A percentile compares a stretch with the other conserved stretches of the same genome.
Evolutionary conservation across 1,140 invertebrate species (phyloP).

Genomic region (Papilio dardanus): DNA sequence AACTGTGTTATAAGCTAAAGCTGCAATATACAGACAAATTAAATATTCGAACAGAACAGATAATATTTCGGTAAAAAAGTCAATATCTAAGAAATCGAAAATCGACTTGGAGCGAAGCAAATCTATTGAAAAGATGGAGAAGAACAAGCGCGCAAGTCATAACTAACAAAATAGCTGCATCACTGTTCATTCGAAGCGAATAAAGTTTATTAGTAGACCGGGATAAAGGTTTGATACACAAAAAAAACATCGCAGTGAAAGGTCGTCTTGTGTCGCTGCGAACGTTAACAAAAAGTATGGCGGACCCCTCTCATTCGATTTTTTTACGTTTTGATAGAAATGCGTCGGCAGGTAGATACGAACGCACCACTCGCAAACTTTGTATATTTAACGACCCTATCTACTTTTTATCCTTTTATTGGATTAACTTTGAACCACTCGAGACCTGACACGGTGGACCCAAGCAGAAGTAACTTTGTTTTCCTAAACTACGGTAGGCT

Average conservation of each 20-base stretch:
- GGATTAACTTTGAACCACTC: constrained; percentile 37
- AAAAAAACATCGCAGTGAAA: constrained; percentile 71
- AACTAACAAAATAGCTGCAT: constrained; percentile 48
- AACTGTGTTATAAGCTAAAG: neutral
- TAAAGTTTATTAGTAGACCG: constrained; percentile 78
- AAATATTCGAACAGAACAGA: neutral
- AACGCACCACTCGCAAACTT: constrained; percentile 68
- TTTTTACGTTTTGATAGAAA: constrained; percentile 72
- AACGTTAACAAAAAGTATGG: constrained; percentile 70
- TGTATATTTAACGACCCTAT: constrained; percentile 52
- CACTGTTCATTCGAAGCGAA: constrained; percentile 57
- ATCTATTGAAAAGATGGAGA: constrained; percentile 6
- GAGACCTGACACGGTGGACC: neutral
- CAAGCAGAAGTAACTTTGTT: neutral
- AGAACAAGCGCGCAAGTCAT: constrained; percentile 34
- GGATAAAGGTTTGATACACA: constrained; percentile 69
- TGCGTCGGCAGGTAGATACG: constrained; percentile 68
- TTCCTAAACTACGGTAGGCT: neutral
- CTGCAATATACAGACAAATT: neutral
- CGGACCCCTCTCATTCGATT: constrained; percentile 72
- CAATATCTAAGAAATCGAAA: constrained; percentile 23
- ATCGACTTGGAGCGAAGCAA: constrained; percentile 25
- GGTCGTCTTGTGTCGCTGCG: constrained; percentile 70
- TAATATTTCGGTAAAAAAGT: constrained; percentile 10
- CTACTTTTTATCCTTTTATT: constrained; percentile 46